Percentiles rank a stretch among this genome's conserved stretches.
Conservation (phyloP, 2,888 invertebrate species). For the Tipula unca region DNA sequence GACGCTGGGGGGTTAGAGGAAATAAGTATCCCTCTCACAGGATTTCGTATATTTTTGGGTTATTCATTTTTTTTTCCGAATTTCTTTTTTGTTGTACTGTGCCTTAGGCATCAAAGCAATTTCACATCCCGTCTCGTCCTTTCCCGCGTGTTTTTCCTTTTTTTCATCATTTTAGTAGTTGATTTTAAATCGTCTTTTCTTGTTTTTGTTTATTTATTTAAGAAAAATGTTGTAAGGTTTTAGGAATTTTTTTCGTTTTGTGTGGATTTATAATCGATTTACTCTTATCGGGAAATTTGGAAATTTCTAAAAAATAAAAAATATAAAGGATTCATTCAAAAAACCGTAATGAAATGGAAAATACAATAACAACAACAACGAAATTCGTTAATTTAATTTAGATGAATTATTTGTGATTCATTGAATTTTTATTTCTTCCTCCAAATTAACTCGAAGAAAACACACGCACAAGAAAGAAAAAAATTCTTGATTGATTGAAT, state of each 20-base stretch:
- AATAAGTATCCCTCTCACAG: background rate
- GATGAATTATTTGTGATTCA: slow-evolving; percentile 8
- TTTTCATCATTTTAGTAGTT: background rate
- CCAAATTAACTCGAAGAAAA: background rate
- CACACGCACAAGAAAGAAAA: background rate
- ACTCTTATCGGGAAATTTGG: background rate
- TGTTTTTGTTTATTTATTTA: slow-evolving; percentile 8
- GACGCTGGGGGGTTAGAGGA: background rate
- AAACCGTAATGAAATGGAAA: background rate
- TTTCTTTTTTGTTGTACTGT: background rate
- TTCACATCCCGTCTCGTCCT: background rate
- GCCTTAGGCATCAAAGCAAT: background rate
- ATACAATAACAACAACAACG: background rate
- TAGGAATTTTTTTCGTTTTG: background rate
- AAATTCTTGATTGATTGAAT: background rate
- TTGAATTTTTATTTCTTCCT: slow-evolving; percentile 8
- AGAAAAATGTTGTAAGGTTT: background rate
- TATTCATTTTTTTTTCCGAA: background rate
- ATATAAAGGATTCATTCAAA: slow-evolving; percentile 8
- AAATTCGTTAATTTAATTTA: slow-evolving; percentile 14
- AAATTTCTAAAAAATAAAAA: background rate
- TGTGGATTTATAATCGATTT: background rate
- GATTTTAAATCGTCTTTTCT: slow-evolving; percentile 14
- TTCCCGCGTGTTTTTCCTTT: background rate
- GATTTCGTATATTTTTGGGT: background rate